phyloP scores from a whole-genome alignment of 1,140 invertebrate species.

The Philopotamus ludificatus region DNA sequence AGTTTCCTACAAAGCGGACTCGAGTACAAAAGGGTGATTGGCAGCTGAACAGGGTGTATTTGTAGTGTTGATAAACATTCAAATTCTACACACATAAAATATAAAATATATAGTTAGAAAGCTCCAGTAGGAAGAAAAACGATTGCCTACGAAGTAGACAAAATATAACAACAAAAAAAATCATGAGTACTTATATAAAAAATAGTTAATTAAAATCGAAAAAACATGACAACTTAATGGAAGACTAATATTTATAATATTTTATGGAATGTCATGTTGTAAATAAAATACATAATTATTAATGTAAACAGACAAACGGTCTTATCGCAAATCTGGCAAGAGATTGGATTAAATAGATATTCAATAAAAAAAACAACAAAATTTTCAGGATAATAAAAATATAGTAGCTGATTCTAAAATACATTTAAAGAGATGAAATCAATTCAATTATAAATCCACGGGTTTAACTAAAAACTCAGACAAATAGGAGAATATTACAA shows the following conservation, averaged over 20 bases:
- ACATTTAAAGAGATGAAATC: neutral
- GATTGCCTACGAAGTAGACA: slow-evolving; percentile 20
- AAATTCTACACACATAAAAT: slow-evolving; percentile 42
- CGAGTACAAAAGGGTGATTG: slow-evolving; percentile 38
- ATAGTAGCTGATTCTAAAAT: neutral
- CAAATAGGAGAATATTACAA: neutral
- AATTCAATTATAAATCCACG: slow-evolving; percentile 9
- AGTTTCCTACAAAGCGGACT: slow-evolving; percentile 40
- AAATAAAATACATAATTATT: too few species aligned
- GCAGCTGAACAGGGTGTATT: slow-evolving; percentile 32
- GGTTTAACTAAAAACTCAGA: neutral
- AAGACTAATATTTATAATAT: too few species aligned
- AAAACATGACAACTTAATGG: too few species aligned
- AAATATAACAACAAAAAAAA: slow-evolving; percentile 2
- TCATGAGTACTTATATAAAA: too few species aligned
- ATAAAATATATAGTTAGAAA: slow-evolving; percentile 38
- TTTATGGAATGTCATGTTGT: too few species aligned
- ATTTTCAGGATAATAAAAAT: neutral
- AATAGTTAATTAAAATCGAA: too few species aligned
- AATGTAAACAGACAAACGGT: too few species aligned
- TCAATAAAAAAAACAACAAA: neutral
- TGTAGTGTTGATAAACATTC: slow-evolving; percentile 35
- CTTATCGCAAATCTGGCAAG: too few species aligned
- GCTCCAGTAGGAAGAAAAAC: slow-evolving; percentile 28
- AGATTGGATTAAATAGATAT: neutral